Percentiles rank a stretch among this genome's conserved stretches.
These are phyloP conservation scores for Illadopsis cleaveri DNA, from an alignment of 2,113 vertebrate genomes.

Conservation along the genomic window DNA sequence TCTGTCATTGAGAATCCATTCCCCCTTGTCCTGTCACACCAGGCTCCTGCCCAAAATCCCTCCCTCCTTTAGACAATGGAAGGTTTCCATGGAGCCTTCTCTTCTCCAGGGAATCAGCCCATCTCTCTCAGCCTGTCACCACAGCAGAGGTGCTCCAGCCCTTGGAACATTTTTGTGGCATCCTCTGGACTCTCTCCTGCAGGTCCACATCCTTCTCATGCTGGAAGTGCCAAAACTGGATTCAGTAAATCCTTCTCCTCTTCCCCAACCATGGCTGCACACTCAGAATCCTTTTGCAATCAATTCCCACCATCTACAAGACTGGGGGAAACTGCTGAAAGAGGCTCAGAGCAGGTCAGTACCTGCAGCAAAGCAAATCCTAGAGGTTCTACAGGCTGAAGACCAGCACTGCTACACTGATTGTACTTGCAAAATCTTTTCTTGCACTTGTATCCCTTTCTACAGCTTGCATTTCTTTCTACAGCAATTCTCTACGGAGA, in stretches of 20 bases:
- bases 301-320: neutral
- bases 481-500: neutral
- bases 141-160: neutral
- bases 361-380: neutral
- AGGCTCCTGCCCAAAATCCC: rapidly evolving
- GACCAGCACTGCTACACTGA: neutral
- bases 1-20: neutral
- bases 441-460: neutral
- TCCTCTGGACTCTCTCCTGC: neutral
- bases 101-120: neutral
- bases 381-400: neutral
- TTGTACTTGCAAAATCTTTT: neutral
- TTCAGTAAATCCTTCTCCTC: neutral
- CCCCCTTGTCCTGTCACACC: neutral
- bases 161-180: neutral
- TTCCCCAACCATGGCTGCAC: neutral
- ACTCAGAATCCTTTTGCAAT: neutral
- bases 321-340: neutral
- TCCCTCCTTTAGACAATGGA: neutral
- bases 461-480: neutral
- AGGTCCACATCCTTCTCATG: neutral
- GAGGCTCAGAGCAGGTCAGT: neutral
- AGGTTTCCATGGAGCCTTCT: neutral
- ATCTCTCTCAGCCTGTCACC: neutral
- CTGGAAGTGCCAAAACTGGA: neutral